Base-by-base conservation (phyloP, 1,140 invertebrate species). In the Elymnias hypermnestra region DNA sequence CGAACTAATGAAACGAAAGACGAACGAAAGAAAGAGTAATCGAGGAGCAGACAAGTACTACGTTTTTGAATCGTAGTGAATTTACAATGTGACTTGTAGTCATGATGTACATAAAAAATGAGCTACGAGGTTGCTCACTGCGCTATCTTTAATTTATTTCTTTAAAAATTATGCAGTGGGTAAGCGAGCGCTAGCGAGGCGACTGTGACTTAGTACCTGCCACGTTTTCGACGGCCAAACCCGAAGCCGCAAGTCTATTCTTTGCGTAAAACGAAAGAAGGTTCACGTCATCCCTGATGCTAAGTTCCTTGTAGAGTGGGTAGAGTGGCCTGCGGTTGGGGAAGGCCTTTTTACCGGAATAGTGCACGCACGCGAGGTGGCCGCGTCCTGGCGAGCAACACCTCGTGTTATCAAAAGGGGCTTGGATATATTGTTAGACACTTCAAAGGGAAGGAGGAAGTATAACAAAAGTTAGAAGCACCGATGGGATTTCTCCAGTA, bases 251-350 rank as follows among this genome's bases (percentile, higher is more conserved):
- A 50, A 89, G 88, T 44, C 91, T 89, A 76, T 92, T 92, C 87
- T 92, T 92, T 72, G 89, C 88, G 81, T 94, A 94, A 86, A 90
- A 93, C 69, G 92, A 93, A 57, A 93, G 88, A 59, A 92, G 89
- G 63, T 91, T 92, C 65, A 94, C 91, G 82, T 93, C 92, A 71
- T 89, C 92, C 72, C 89, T 89, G 75, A 87, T 79, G 73, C 77
- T 89, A 68, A 86, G 88, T 61, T 92, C 87, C 63, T 90, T 89
- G 83, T 89, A 90, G 60, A 91, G 87, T 9, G 91, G 88, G 83
- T 89, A 90, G 60, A 91, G 88, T n/a, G 91, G 88, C 46, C 88
- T 89, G 65, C 94, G 90, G 63, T 90, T 89, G 52, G 91, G 89
- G 74, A 93, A 92, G 18, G 90, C 90, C 72, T 90, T 93, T 57